phyloP scores from a whole-genome alignment of 2,797 vertebrate genomes.

The Anniella stebbinsi region DNA sequence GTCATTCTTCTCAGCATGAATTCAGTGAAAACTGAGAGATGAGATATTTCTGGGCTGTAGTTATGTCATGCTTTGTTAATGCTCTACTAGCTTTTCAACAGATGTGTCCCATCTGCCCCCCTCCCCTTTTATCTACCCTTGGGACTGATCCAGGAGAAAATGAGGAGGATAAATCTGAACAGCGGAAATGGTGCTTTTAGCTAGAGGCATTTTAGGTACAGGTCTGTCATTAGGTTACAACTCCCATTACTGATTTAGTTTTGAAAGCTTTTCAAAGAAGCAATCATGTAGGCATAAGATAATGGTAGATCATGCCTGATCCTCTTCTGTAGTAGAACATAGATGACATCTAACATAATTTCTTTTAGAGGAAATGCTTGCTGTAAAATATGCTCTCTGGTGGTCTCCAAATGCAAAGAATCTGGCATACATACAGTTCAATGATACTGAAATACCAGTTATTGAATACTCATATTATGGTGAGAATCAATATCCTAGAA shows the following conservation, averaged over 20 bases:
- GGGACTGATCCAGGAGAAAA: neutral
- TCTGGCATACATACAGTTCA: constrained; percentile 91
- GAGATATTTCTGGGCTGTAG: neutral
- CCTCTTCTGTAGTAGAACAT: constrained; percentile 7
- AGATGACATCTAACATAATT: constrained; percentile 30
- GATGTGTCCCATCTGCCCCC: neutral
- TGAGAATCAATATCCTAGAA: constrained; percentile 91
- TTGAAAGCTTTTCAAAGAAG: neutral
- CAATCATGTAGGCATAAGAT: neutral
- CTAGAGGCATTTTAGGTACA: neutral
- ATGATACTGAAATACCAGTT: constrained; percentile 90
- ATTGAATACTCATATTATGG: constrained; percentile 94
- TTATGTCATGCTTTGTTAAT: neutral
- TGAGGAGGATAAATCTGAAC: neutral
- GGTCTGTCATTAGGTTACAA: neutral
- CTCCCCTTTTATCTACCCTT: neutral
- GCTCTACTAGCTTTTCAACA: neutral
- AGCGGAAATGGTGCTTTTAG: neutral
- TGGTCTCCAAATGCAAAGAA: constrained; percentile 91
- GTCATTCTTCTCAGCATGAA: neutral
- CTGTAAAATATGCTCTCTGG: constrained; percentile 91
- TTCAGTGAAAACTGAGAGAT: neutral
- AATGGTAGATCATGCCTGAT: neutral
- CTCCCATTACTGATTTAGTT: neutral
- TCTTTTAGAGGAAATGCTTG: constrained; percentile 93